phyloP scores from a whole-genome alignment of 2,888 invertebrate species.

The Idaea biselata region DNA sequence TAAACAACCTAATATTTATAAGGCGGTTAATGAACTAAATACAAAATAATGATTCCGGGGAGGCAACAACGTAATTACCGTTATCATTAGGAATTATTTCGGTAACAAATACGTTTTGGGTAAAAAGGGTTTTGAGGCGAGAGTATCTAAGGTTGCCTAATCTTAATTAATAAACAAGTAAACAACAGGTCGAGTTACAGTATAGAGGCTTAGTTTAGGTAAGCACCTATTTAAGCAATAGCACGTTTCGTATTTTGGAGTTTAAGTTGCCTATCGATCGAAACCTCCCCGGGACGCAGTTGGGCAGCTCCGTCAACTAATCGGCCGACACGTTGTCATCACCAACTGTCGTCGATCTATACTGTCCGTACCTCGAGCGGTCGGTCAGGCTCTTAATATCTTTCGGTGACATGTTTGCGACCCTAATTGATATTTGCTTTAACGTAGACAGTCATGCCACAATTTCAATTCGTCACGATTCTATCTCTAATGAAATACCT shows the following conservation, averaged over 20 bases:
- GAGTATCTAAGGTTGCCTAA: conserved; percentile 49
- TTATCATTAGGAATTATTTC: conserved; percentile 36
- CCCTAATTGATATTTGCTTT: conserved; percentile 70
- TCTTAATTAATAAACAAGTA: conserved; percentile 66
- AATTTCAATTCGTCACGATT: conserved; percentile 46
- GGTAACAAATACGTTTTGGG: conserved; percentile 35
- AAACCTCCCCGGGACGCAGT: conserved; percentile 22
- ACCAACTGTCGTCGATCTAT: neutral
- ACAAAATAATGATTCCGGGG: conserved; percentile 36
- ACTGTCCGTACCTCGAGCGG: conserved; percentile 12
- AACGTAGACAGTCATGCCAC: conserved; percentile 53
- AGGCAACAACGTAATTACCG: conserved; percentile 35
- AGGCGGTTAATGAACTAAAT: conserved; percentile 31
- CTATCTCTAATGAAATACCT: conserved; percentile 4
- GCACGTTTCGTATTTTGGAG: conserved; percentile 71
- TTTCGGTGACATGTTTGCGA: conserved; percentile 51
- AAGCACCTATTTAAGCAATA: conserved; percentile 71
- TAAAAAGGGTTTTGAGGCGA: conserved; percentile 40
- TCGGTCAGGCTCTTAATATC: conserved; percentile 44
- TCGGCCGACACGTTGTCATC: conserved; percentile 24
- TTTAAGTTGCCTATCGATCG: conserved; percentile 39
- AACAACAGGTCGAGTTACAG: conserved; percentile 58
- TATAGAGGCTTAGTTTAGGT: conserved; percentile 54
- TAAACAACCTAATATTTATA: conserved; percentile 23
- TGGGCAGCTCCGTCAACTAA: conserved; percentile 16